Evolutionary conservation across 2,113 vertebrate species (phyloP).

Genomic region (Hippocampus guttulatus): DNA sequence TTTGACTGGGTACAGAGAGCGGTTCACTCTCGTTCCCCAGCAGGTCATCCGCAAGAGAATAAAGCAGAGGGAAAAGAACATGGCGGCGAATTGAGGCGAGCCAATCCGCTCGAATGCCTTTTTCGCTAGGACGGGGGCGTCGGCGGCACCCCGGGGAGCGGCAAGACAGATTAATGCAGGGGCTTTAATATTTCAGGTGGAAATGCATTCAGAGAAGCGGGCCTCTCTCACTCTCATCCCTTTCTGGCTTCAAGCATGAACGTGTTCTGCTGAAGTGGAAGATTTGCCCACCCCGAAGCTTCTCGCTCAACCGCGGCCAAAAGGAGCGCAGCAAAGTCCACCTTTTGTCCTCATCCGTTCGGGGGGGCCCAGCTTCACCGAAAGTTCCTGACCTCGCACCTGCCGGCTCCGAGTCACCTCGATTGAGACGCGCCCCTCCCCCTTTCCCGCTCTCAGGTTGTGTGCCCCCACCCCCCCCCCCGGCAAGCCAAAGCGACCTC

Average conservation of each 20-base stretch:
- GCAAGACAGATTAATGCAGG: constrained; percentile 73
- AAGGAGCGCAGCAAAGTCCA: constrained; percentile 35
- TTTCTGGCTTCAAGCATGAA: constrained; percentile 29
- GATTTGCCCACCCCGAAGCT: constrained; percentile 23
- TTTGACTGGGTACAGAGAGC: neutral
- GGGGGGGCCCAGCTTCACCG: neutral
- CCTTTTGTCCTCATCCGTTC: neutral
- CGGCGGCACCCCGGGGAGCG: constrained; percentile 57
- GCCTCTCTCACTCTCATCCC: constrained; percentile 21
- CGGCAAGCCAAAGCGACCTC: neutral
- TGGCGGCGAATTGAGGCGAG: constrained; percentile 31
- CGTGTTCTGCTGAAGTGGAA: constrained; percentile 46
- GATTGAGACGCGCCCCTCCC: constrained; percentile 3
- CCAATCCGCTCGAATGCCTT: constrained; percentile 47
- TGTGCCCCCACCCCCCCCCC: no score
- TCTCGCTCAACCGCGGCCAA: constrained; percentile 14
- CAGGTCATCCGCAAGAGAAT: neutral
- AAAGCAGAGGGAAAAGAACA: constrained; percentile 7
- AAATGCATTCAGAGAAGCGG: constrained; percentile 60
- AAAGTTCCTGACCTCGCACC: constrained; percentile 41
- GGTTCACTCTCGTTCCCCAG: neutral
- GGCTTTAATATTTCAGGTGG: constrained; percentile 76
- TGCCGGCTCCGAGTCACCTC: constrained; percentile 15
- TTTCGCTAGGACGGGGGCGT: constrained; percentile 58
- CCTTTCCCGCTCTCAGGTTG: neutral